Evolutionary conservation across 2,797 vertebrate species (phyloP).

Genomic region (Tenualosa thibaudeaui): DNA sequence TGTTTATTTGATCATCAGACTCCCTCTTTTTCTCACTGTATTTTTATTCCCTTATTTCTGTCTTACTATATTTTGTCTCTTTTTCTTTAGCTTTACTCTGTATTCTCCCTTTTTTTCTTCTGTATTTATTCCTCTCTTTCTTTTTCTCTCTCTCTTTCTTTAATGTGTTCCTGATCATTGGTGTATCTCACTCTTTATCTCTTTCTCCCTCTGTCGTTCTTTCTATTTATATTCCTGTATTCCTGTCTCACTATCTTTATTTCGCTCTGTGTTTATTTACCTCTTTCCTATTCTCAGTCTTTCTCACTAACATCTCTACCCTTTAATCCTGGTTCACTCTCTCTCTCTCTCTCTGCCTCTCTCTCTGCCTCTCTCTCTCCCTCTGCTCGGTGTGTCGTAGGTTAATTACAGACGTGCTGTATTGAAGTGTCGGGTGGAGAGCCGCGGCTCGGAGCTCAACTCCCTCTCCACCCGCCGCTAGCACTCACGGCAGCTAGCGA

Average conservation of each 20-base stretch:
- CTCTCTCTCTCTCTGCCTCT: background rate
- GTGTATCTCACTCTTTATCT: background rate
- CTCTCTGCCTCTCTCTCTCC: background rate
- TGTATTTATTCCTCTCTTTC: background rate
- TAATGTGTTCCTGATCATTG: background rate
- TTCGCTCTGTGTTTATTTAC: too few relatives aligned
- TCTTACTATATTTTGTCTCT: too few relatives aligned
- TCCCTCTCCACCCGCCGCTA: background rate
- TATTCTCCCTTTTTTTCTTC: too few relatives aligned
- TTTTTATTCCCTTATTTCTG: too few relatives aligned
- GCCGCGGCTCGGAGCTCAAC: background rate
- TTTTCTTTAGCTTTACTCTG: too few relatives aligned
- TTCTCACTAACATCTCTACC: background rate
- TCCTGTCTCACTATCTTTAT: background rate
- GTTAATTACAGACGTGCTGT: conserved; percentile 33
- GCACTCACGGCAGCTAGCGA: background rate
- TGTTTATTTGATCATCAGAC: too few relatives aligned
- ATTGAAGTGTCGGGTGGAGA: background rate
- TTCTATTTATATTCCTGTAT: background rate
- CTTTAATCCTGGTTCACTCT: background rate
- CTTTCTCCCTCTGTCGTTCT: background rate
- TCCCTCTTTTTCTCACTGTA: background rate
- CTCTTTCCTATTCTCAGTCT: background rate
- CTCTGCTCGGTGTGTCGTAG: conserved; percentile 33
- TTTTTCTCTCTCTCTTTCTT: background rate